phyloP scores from a whole-genome alignment of 2,888 invertebrate genomes.

The Seira ritae region DNA sequence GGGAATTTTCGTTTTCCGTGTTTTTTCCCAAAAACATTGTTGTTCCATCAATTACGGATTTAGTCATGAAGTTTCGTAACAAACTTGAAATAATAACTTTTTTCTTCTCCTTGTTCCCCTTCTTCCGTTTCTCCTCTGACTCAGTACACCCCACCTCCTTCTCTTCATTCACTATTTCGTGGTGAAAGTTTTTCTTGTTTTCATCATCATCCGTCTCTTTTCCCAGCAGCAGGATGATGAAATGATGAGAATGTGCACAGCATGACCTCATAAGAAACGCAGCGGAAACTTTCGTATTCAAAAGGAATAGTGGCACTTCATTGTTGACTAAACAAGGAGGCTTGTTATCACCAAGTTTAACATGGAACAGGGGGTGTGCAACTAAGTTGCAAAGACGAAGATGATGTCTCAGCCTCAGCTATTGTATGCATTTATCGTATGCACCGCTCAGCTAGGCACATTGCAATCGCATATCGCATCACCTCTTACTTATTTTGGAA shows the following conservation, averaged over 20 bases:
- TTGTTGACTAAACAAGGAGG: conserved; percentile 63
- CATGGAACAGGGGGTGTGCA: background rate
- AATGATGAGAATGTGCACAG: conserved; percentile 48
- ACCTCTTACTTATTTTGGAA: background rate
- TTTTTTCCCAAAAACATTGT: background rate
- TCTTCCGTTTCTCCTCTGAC: background rate
- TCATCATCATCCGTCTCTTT: conserved; percentile 18
- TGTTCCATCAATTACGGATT: background rate
- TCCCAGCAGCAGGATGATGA: background rate
- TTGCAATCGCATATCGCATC: conserved; percentile 2
- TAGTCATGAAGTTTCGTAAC: background rate
- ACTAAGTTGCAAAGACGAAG: conserved; percentile 16
- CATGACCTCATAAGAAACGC: conserved; percentile 34
- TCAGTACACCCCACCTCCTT: background rate
- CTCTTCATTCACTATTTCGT: too few relatives aligned
- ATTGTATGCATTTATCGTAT: conserved; percentile 25
- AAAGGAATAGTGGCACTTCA: conserved; percentile 54
- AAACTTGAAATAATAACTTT: conserved; percentile 38
- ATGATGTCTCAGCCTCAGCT: conserved; percentile 54
- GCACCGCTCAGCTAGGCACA: conserved; percentile 33
- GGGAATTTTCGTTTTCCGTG: background rate
- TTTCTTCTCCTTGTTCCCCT: conserved; percentile 8
- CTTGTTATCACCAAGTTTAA: conserved; percentile 55
- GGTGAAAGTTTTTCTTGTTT: conserved; percentile 42
- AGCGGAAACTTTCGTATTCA: conserved; percentile 52